These are phyloP conservation scores for Dendrolimus punctatus DNA, from an alignment of 1,140 invertebrate genomes.

Conservation along the genomic window DNA sequence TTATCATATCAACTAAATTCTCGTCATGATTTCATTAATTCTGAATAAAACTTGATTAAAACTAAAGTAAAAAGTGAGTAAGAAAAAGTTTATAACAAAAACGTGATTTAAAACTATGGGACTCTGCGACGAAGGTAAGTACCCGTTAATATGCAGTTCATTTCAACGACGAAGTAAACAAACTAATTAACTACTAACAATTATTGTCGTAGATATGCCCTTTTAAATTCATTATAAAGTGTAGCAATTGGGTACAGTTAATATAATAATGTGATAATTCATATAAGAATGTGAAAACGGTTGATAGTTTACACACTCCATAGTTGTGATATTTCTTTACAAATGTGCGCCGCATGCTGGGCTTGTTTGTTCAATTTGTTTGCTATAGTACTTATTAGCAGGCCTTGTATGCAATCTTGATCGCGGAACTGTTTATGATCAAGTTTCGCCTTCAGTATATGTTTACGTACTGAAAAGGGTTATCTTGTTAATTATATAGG, in stretches of 20 bases:
- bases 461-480: slow-evolving; percentile 31
- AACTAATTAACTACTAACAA: slow-evolving; percentile 34
- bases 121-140: slow-evolving; percentile 56
- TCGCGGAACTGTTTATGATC: slow-evolving; percentile 39
- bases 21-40: neutral
- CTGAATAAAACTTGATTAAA: neutral
- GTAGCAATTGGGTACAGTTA: no score
- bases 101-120: slow-evolving; percentile 33
- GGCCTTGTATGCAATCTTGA: slow-evolving; percentile 22
- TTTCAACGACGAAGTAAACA: slow-evolving; percentile 32
- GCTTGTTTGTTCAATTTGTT: slow-evolving; percentile 27
- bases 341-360: slow-evolving; percentile 10
- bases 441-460: slow-evolving; percentile 39
- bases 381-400: slow-evolving; percentile 24
- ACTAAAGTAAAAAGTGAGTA: neutral
- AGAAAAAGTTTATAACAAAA: slow-evolving; percentile 1
- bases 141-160: slow-evolving; percentile 10
- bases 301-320: no score
- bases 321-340: neutral
- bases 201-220: no score
- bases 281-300: no score
- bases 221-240: no score
- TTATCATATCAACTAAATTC: no score
- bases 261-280: no score
- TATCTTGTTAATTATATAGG: slow-evolving; percentile 23